Base-by-base conservation (phyloP, 1,140 invertebrate species). In the honey bee (Apis mellifera) region DNA sequence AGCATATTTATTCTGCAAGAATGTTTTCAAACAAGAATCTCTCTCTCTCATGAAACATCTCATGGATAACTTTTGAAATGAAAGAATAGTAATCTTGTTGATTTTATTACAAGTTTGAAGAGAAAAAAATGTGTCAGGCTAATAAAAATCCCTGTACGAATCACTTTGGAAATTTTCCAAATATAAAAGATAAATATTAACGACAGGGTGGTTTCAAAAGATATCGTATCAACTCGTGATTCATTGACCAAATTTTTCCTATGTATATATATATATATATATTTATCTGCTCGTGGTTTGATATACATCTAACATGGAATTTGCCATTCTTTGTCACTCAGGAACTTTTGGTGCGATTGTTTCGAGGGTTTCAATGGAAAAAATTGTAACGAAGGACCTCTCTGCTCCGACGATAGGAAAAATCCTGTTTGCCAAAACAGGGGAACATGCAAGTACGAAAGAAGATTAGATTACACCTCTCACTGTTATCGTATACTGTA, bases 381-480 rank as follows among this genome's bases (percentile, higher is more conserved):
- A 26, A 95, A 96, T 89, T 97, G 97, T 90, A 96, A 96, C 15
- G 94, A 95, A 83, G 97, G 97, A 11, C 96, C 96, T 0, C 94
- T 97, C 62, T 97, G 97, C 90, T 94, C 95, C 57, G 93, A 95
- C 70, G 95, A 95, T 60, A 89, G 90, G 66, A 95, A 95, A 59
- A 94, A 94, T 76, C 95, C 95, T 83, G 95, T 96, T 85, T 97
- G 97, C 91, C 95, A 96, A 93, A 97, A 97, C 90, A 96, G 96
- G 60, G 97, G 96, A 82, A 96, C 95, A 60, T 97, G 97, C 95
- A 96, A 96, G 97, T 97, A 95, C 95, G 94, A n/a, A n/a, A n/a
- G n/a, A n/a, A n/a, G n/a, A n/a, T n/a, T n/a, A n/a, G n/a, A n/a
- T n/a, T n/a, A n/a, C n/a, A n/a, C n/a, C n/a, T n/a, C n/a, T n/a